These are phyloP conservation scores for Microplitis demolitor DNA, from an alignment of 1,140 invertebrate species.

Conservation along the genomic window DNA sequence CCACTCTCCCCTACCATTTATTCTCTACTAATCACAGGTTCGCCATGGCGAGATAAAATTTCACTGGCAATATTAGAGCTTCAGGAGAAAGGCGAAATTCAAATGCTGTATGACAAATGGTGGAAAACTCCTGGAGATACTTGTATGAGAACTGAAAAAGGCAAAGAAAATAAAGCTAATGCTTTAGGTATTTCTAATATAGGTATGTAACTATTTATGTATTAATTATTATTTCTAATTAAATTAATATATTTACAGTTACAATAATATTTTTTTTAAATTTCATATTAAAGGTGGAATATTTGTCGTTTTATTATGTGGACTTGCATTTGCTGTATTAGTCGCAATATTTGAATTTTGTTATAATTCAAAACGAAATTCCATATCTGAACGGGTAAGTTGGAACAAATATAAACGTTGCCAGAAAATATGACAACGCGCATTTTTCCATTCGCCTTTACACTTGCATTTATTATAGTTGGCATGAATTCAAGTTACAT, in stretches of 20 bases:
- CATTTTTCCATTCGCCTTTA: background rate
- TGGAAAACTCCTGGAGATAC: conserved; percentile 73
- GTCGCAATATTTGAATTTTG: conserved; percentile 83
- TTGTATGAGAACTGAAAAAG: conserved; percentile 69
- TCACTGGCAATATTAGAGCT: conserved; percentile 77
- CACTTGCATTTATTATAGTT: background rate
- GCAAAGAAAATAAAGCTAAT: conserved; percentile 76
- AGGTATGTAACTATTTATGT: conserved; percentile 55
- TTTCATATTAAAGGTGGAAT: conserved; percentile 72
- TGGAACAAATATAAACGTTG: background rate
- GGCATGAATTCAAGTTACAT: no score
- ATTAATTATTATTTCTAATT: background rate
- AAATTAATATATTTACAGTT: background rate
- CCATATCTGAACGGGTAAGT: conserved; percentile 70
- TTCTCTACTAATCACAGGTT: conserved; percentile 60
- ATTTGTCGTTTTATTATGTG: conserved; percentile 86
- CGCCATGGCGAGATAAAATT: conserved; percentile 76
- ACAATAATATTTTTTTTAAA: background rate
- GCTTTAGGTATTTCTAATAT: conserved; percentile 88
- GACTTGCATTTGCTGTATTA: conserved; percentile 74
- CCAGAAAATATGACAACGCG: background rate
- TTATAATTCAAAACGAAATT: conserved; percentile 77
- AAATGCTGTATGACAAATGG: conserved; percentile 77
- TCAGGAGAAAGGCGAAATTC: conserved; percentile 75
- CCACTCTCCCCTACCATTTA: no score